Conservation (phyloP, 2,113 vertebrate species). For the Otocyon megalotis region DNA sequence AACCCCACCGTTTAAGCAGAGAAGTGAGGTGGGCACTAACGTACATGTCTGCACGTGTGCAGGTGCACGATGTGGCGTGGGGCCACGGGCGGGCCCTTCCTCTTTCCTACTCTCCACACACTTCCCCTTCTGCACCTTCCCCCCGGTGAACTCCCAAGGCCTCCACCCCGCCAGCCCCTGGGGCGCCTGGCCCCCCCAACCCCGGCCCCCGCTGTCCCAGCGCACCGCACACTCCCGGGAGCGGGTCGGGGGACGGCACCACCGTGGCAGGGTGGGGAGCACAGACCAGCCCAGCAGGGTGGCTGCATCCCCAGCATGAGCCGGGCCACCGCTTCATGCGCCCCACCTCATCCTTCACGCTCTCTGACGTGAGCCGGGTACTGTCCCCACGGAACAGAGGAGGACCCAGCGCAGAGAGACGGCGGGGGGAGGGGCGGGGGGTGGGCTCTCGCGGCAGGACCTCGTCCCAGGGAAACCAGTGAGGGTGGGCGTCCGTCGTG, state of each 20-base stretch:
- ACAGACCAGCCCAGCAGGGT: background rate
- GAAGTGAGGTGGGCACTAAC: rapidly evolving
- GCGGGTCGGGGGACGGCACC: too few species aligned
- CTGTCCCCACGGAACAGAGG: background rate
- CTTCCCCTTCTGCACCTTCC: background rate
- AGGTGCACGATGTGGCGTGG: background rate
- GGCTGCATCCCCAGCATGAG: background rate
- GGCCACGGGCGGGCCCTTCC: background rate
- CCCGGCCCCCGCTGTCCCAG: background rate
- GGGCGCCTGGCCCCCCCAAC: background rate
- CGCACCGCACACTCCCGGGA: background rate
- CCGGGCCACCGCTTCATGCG: rapidly evolving
- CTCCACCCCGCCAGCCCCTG: background rate
- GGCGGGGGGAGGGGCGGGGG: background rate
- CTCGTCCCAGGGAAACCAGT: background rate
- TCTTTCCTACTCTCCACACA: rapidly evolving
- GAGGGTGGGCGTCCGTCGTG: background rate
- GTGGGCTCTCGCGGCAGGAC: background rate
- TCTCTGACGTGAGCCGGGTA: background rate
- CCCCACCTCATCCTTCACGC: background rate
- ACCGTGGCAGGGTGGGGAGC: too few species aligned
- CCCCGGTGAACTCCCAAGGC: background rate
- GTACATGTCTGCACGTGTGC: rapidly evolving
- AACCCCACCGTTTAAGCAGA: background rate
- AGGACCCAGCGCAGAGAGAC: background rate